Percentiles rank a stretch among this genome's conserved stretches.
Evolutionary conservation across 2,888 invertebrate genomes (phyloP).

Genomic region (Petrolisthes cinctipes): DNA sequence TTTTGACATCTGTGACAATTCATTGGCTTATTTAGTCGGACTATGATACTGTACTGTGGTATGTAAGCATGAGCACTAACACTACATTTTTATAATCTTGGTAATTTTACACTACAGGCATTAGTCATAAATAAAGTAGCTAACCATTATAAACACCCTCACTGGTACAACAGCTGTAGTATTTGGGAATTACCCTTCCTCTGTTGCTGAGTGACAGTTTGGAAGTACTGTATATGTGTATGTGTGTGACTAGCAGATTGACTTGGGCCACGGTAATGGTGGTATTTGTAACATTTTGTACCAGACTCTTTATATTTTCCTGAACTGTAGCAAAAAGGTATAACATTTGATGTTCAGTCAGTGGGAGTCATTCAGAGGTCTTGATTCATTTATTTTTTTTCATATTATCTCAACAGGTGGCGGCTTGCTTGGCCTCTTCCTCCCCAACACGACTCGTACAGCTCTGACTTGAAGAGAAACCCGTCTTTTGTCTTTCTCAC

Average conservation of each 20-base stretch:
- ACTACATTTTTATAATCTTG: too few relatives aligned
- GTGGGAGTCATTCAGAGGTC: background rate
- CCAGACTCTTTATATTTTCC: background rate
- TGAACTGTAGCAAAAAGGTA: background rate
- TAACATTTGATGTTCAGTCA: too few relatives aligned
- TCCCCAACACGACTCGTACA: slow-evolving; percentile 48
- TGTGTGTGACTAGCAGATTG: background rate
- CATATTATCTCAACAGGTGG: slow-evolving; percentile 31
- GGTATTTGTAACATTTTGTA: background rate
- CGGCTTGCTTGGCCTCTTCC: slow-evolving; percentile 30
- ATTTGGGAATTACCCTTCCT: too few relatives aligned
- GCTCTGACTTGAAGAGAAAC: slow-evolving; percentile 22
- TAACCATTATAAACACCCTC: too few relatives aligned
- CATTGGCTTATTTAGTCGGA: background rate
- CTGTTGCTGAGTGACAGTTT: too few relatives aligned
- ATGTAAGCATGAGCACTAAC: too few relatives aligned
- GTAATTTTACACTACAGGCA: too few relatives aligned
- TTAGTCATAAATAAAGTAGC: too few relatives aligned
- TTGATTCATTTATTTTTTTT: background rate
- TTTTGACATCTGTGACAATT: background rate
- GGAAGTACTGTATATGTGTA: background rate
- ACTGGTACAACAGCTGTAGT: too few relatives aligned
- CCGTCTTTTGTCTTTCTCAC: too few relatives aligned
- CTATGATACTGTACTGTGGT: too few relatives aligned
- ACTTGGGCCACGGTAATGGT: background rate